Base-by-base conservation (phyloP, 2,888 invertebrate species). In the Xiphydria camelus region DNA sequence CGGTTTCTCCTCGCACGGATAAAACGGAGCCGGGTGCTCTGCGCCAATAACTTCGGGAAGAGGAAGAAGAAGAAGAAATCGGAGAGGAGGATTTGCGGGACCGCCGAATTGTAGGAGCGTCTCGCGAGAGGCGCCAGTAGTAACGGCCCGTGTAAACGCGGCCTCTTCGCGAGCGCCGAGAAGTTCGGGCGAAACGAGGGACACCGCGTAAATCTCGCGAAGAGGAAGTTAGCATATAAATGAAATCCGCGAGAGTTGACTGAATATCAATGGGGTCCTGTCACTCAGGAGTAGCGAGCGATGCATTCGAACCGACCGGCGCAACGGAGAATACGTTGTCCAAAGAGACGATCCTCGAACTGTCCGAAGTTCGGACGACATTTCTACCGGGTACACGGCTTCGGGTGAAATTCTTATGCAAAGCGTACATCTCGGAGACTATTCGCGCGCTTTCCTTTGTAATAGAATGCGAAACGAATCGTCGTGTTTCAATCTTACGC, bases 171-270 rank as follows among this genome's bases (percentile, higher is more conserved):
- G n/a, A n/a, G n/a, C n/a, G n/a, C n/a, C n/a, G n/a, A n/a, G n/a
- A n/a, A n/a, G n/a, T n/a, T n/a, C n/a, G n/a, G n/a, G n/a, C n/a
- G n/a, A n/a, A n/a, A n/a, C n/a, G n/a, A n/a, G n/a, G n/a, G n/a
- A n/a, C n/a, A n/a, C n/a, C n/a, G n/a, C n/a, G n/a, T n/a, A n/a
- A n/a, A n/a, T n/a, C n/a, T n/a, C 4, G 29, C 10, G 6, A 7
- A 31, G 18, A 45, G 45, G 12, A 49, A 47, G 56, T 68, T 68
- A 68, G 68, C 68, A 68, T 68, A 68, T 68, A 68, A 68, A 68
- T 68, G 68, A 68, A 68, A 68, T 67, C 62, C 61, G 46, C 53
- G 61, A 56, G 43, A 59, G 59, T 59, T 57, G 54, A 58, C 49
- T 60, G 68, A 66, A 68, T 68, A 66, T 64, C 68, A 68, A 68